These are phyloP conservation scores for Alentia gelatinosa DNA, from an alignment of 2,888 invertebrate genomes.

Conservation along the genomic window DNA sequence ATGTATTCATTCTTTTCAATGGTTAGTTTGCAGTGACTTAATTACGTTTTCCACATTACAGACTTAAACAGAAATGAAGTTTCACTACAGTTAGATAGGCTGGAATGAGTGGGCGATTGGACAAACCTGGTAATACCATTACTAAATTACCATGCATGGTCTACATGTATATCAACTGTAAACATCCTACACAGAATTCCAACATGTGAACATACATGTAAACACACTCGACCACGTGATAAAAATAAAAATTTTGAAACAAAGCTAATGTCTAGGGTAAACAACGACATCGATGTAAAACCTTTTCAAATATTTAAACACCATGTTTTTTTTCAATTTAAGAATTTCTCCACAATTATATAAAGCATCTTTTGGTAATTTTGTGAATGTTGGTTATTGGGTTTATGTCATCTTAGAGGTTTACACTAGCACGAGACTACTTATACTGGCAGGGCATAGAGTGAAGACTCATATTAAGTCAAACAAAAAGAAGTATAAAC, in stretches of 20 bases:
- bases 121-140: not conserved
- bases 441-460: too few relatives aligned
- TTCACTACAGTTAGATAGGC: not conserved
- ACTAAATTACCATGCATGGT: not conserved
- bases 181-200: conserved; percentile 26
- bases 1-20: conserved; percentile 6
- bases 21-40: not conserved
- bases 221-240: not conserved
- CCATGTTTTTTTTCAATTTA: too few relatives aligned
- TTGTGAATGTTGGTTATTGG: too few relatives aligned
- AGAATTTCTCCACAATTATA: too few relatives aligned
- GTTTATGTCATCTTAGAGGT: too few relatives aligned
- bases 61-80: not conserved
- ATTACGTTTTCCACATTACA: not conserved
- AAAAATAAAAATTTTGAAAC: too few relatives aligned
- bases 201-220: conserved; percentile 19
- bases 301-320: too few relatives aligned
- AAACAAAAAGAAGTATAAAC: too few relatives aligned
- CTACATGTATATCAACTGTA: not conserved
- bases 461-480: too few relatives aligned
- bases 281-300: too few relatives aligned
- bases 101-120: not conserved
- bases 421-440: too few relatives aligned
- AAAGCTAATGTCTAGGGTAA: not conserved
- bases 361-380: too few relatives aligned